Percentiles rank a stretch among this genome's conserved stretches.
These are phyloP conservation scores for Mormyrops boulengeri DNA, from an alignment of 2,797 vertebrate species.

Conservation along the genomic window DNA sequence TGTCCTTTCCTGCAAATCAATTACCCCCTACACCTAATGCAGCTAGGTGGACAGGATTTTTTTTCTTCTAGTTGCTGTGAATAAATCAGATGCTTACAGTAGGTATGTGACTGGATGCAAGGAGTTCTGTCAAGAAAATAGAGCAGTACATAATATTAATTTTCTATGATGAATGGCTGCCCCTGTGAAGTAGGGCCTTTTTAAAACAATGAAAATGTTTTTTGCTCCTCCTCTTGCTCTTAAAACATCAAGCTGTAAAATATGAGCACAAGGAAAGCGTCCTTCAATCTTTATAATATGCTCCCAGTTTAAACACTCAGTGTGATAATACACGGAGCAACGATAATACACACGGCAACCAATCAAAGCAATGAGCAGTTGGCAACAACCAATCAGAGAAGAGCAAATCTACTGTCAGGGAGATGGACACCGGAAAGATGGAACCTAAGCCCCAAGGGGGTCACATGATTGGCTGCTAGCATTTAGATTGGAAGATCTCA, in stretches of 20 bases:
- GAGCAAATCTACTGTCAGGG: background rate
- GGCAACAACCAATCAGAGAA: background rate
- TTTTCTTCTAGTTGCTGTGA: constrained; percentile 55
- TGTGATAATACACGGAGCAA: background rate
- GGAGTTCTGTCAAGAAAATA: constrained; percentile 40
- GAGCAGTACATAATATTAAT: constrained; percentile 40
- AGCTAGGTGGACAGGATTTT: constrained; percentile 50
- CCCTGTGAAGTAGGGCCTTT: background rate
- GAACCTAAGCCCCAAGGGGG: background rate
- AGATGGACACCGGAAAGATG: background rate
- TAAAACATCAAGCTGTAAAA: background rate
- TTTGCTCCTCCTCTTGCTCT: background rate
- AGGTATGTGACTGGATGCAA: constrained; percentile 39
- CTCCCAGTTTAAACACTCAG: background rate
- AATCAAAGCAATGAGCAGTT: background rate
- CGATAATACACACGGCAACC: background rate
- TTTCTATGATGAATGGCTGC: background rate
- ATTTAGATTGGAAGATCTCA: background rate
- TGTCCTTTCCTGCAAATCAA: constrained; percentile 60
- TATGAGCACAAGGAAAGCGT: background rate
- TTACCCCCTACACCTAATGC: constrained; percentile 53
- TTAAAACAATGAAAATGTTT: background rate
- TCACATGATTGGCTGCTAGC: background rate
- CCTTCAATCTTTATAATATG: constrained; percentile 20
- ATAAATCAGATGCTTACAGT: constrained; percentile 58